phyloP scores from a whole-genome alignment of 2,888 invertebrate genomes.

The Netelia fuscicornis region DNA sequence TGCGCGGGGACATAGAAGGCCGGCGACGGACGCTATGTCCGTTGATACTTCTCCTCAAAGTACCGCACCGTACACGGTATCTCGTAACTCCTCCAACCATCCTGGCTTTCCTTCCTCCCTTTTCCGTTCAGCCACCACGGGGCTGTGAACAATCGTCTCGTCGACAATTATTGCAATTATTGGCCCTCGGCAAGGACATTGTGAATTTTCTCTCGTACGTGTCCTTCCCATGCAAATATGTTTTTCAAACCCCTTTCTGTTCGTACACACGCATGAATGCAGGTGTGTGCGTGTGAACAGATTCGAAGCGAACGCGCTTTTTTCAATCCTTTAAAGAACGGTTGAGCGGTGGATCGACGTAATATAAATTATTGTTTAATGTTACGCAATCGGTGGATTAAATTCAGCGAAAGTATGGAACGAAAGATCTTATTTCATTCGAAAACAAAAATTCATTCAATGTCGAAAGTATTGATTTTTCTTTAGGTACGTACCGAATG shows the following conservation, averaged over 20 bases:
- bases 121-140: conserved; percentile 57
- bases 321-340: too few species aligned
- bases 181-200: conserved; percentile 68
- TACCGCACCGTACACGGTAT: conserved; percentile 69
- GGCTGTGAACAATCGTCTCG: conserved; percentile 76
- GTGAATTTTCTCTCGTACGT: conserved; percentile 62
- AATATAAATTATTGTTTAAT: too few species aligned
- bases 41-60: conserved; percentile 75
- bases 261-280: too few species aligned
- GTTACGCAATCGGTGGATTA: too few species aligned
- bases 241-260: too few species aligned
- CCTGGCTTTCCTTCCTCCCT: conserved; percentile 51
- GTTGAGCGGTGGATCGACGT: too few species aligned
- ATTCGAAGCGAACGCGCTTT: too few species aligned
- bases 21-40: conserved; percentile 74
- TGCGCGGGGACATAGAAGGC: conserved; percentile 73
- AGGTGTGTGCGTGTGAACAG: too few species aligned
- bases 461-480: conserved; percentile 9
- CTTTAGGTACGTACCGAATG: neutral
- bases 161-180: conserved; percentile 84
- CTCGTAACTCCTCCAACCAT: conserved; percentile 36
- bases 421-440: neutral
- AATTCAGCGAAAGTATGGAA: too few species aligned
- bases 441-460: neutral
- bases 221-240: conserved; percentile 79